Evolutionary conservation across 2,888 invertebrate species (phyloP), one percentile per base, ranked within the genome.

Genomic region (Oeneis ivallda): DNA sequence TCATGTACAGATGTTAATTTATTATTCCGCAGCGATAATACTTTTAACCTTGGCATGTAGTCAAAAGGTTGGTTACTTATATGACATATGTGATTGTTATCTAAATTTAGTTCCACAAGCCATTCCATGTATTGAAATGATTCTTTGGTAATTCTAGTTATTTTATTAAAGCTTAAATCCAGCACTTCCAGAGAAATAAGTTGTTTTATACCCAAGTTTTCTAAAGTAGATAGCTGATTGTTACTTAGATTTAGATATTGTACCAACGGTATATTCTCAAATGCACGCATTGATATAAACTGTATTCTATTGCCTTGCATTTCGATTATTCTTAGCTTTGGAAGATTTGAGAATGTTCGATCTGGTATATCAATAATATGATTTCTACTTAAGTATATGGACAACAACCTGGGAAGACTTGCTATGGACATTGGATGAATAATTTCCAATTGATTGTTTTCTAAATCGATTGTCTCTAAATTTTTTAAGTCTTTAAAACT

Each of bases 41-140:
- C 95, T 73, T 96, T 94, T n/a, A 97, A 81, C 65, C 97, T 93
- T 2, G 96, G 95, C 97, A 97, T 97, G 34, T 94, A 94, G 79
- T 96, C 95, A 82, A 97, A 97, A 1, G 96, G 96, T 37, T 95
- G 93, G 3, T 96, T 96, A 75, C 95, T 94, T 61, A 97, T 95
- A 57, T 94, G 93, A 80, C 97, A 97, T 75, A 97, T 95, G 68
- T 94, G 92, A 86, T 97, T 97, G 83, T 96, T 95, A 80, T 97
- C 96, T 89, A 97, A 93, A 92, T 96, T 95, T 6, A 98, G 84
- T 81, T 97, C 97, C 0, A 97, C 96, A 62, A 98, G 88, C 95
- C 97, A 97, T 80, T 96, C 96, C 93, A 98, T 94, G 62, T 94
- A 93, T 69, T 95, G 94, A 71, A 94, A 89, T 0, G 94, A 93